phyloP scores from a whole-genome alignment of 1,140 invertebrate species.

The Pinna nobilis region DNA sequence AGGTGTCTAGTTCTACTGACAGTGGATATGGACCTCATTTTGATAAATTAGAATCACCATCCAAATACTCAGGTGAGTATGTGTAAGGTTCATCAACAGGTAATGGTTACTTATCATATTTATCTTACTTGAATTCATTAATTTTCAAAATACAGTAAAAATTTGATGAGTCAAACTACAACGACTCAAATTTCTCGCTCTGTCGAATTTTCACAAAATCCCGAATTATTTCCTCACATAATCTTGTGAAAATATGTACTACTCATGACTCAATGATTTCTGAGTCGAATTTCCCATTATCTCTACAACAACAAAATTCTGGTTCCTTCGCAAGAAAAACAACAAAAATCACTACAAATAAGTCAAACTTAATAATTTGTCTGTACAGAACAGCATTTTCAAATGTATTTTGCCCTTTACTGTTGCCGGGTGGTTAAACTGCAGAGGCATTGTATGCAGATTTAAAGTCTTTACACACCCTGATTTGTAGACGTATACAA shows the following conservation, averaged over 20 bases:
- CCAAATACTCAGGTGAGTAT: constrained; percentile 57
- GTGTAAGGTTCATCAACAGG: not conserved
- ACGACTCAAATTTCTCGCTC: too few species aligned
- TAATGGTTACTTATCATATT: not conserved
- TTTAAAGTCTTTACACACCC: too few species aligned
- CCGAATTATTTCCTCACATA: too few species aligned
- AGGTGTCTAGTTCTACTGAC: constrained; percentile 71
- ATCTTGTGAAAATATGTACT: not conserved
- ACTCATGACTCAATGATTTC: not conserved
- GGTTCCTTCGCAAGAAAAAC: too few species aligned
- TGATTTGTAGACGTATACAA: too few species aligned
- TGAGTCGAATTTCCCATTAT: not conserved
- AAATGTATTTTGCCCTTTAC: too few species aligned
- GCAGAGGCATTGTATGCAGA: too few species aligned
- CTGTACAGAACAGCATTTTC: too few species aligned
- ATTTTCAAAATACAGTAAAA: not conserved
- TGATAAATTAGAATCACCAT: constrained; percentile 53
- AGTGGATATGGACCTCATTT: constrained; percentile 68
- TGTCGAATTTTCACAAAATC: too few species aligned
- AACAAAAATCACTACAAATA: too few species aligned
- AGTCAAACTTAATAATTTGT: too few species aligned
- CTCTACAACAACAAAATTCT: not conserved
- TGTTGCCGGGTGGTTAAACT: too few species aligned
- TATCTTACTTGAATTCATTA: not conserved
- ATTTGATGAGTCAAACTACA: not conserved